Conservation (phyloP, 2,113 vertebrate species). For the Sigmodon hispidus region DNA sequence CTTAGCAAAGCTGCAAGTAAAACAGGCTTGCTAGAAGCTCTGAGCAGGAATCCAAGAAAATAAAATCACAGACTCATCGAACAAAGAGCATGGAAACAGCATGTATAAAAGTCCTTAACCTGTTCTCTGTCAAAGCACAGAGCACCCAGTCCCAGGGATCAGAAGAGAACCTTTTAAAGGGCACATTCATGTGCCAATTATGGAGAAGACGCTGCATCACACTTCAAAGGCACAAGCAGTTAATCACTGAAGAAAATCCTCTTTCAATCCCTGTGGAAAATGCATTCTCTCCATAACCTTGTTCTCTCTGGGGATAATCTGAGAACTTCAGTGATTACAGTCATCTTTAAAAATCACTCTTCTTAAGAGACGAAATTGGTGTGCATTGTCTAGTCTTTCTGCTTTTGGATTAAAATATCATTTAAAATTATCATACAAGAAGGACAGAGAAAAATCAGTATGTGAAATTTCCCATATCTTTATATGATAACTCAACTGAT, state of each 20-base stretch:
- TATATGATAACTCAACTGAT: neutral
- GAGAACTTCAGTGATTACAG: neutral
- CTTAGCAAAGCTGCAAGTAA: accelerated
- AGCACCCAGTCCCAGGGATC: neutral
- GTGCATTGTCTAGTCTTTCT: neutral
- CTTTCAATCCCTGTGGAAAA: neutral
- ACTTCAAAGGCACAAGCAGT: slow-evolving; percentile 33
- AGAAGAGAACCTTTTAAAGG: neutral
- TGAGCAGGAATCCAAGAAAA: neutral
- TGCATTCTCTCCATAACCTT: neutral
- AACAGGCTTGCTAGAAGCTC: neutral
- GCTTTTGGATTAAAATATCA: neutral
- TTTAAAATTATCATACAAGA: neutral
- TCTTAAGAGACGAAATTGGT: slow-evolving; percentile 4
- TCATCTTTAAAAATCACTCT: neutral
- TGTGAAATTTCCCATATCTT: neutral
- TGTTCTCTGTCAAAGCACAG: neutral
- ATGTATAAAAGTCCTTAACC: neutral
- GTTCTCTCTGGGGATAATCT: neutral
- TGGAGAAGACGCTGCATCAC: neutral
- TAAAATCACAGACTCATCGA: neutral
- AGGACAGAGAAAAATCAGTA: neutral
- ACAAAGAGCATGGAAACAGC: neutral
- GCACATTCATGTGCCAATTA: neutral
- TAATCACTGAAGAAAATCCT: neutral